A percentile compares a stretch with the other conserved stretches of the same genome.
Conservation (phyloP, 1,140 invertebrate genomes). For the Tribolium castaneum region DNA sequence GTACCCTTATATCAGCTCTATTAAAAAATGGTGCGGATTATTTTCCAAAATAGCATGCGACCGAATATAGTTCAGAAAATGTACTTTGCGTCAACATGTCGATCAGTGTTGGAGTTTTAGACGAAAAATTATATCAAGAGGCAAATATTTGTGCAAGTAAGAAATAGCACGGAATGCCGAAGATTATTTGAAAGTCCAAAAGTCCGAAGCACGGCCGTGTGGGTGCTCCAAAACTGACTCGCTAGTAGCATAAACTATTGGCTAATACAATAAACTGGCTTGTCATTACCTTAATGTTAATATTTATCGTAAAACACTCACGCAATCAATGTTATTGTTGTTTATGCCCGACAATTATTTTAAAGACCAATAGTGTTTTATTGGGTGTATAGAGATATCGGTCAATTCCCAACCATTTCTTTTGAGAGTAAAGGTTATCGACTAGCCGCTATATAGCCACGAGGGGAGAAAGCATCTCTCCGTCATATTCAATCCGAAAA, state of each 20-base stretch:
- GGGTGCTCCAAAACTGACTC: background rate
- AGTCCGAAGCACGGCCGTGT: background rate
- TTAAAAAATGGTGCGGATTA: constrained; percentile 9
- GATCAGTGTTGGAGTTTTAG: constrained; percentile 6
- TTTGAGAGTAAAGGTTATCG: constrained; percentile 28
- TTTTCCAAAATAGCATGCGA: background rate
- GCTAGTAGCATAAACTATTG: background rate
- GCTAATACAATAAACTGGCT: constrained; percentile 17
- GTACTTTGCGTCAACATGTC: background rate
- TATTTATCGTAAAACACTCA: constrained; percentile 19
- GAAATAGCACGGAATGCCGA: constrained; percentile 26
- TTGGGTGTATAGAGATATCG: background rate
- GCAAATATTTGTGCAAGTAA: constrained; percentile 18
- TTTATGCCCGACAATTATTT: constrained; percentile 5
- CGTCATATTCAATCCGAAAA: constrained; percentile 9
- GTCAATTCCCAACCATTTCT: constrained; percentile 6
- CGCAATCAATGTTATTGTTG: constrained; percentile 1
- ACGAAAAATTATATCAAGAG: constrained; percentile 17
- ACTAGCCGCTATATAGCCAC: constrained; percentile 4
- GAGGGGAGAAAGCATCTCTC: constrained; percentile 17
- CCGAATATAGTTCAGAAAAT: background rate
- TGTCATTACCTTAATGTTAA: constrained; percentile 17
- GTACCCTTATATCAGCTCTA: constrained; percentile 15
- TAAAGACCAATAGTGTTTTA: constrained; percentile 2
- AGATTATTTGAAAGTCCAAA: background rate